phyloP scores from a whole-genome alignment of 2,797 vertebrate species.

The Chiloscyllium punctatum region DNA sequence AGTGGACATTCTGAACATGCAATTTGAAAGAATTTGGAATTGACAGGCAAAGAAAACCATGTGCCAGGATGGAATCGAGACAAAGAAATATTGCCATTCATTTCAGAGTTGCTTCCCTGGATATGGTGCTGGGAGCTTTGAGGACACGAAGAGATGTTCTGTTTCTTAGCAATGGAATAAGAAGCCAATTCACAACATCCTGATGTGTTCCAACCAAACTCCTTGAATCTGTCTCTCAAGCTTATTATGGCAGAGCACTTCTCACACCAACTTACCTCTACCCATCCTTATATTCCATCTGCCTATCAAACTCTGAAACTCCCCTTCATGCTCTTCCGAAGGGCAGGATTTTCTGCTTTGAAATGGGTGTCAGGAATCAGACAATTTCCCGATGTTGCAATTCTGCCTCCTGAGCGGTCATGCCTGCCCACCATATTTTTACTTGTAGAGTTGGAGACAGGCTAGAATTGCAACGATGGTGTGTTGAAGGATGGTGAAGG shows the following conservation, averaged over 20 bases:
- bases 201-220: background rate
- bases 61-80: background rate
- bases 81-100: background rate
- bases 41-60: too few relatives aligned
- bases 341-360: background rate
- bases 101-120: background rate
- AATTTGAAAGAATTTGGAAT: too few relatives aligned
- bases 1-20: too few relatives aligned
- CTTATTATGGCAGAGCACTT: background rate
- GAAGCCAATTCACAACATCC: background rate
- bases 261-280: background rate
- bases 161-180: too few relatives aligned
- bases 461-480: background rate
- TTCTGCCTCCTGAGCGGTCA: background rate
- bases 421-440: background rate
- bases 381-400: background rate
- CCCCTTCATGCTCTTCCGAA: background rate
- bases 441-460: background rate
- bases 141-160: background rate
- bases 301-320: background rate
- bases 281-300: background rate
- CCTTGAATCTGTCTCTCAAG: background rate
- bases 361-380: background rate
- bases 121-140: background rate
- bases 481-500: background rate